A percentile compares a stretch with the other conserved stretches of the same genome.
Conservation (phyloP, 2,113 vertebrate genomes). For the Atherinomorus stipes region DNA sequence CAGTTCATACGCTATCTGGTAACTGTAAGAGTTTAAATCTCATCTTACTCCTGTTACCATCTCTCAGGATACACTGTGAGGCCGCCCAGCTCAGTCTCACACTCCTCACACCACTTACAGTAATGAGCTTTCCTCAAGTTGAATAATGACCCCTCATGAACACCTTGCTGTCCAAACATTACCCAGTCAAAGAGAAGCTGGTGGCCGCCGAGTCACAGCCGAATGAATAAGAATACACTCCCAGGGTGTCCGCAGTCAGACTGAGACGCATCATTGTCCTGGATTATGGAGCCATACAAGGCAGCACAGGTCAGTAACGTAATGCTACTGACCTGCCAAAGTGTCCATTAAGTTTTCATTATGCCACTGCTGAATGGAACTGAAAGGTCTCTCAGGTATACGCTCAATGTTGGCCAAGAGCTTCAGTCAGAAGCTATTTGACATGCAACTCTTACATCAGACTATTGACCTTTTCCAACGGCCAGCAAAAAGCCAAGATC, state of each 20-base stretch:
- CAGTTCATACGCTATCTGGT: not conserved
- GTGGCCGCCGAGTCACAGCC: constrained; percentile 40
- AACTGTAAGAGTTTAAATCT: constrained; percentile 4
- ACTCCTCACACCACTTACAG: constrained; percentile 50
- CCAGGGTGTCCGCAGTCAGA: constrained; percentile 24
- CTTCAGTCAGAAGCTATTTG: constrained; percentile 19
- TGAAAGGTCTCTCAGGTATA: constrained; percentile 32
- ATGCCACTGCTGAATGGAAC: constrained; percentile 33
- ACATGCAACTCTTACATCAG: constrained; percentile 26
- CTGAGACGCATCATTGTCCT: constrained; percentile 17
- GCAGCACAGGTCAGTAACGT: constrained; percentile 26
- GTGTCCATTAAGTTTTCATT: constrained; percentile 71
- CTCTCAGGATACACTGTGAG: constrained; percentile 11
- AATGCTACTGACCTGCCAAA: constrained; percentile 38
- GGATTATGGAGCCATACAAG: constrained; percentile 29
- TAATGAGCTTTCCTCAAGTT: constrained; percentile 63
- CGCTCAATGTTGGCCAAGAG: constrained; percentile 28
- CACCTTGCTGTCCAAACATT: constrained; percentile 55
- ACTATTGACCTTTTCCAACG: constrained; percentile 45
- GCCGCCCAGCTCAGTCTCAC: constrained; percentile 24
- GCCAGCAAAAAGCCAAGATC: constrained; percentile 16
- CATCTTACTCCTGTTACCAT: not conserved
- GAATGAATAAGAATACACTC: constrained; percentile 56
- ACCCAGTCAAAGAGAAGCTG: constrained; percentile 30
- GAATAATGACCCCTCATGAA: constrained; percentile 55